These are phyloP conservation scores for Cygnus olor DNA, from an alignment of 2,797 vertebrate species.

Conservation along the genomic window DNA sequence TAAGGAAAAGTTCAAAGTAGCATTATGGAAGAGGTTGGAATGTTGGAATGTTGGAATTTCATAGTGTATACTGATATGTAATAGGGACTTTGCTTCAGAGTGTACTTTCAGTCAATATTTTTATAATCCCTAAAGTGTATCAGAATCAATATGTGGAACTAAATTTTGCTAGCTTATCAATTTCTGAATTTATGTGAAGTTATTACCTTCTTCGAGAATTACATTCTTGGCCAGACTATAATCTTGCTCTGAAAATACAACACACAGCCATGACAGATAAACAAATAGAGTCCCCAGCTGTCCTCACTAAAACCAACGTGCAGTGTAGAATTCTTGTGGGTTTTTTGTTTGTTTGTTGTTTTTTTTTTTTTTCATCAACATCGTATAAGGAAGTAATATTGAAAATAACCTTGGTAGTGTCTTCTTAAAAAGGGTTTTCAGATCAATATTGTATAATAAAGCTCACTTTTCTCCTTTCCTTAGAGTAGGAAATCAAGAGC, in stretches of 20 bases:
- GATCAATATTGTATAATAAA: not conserved
- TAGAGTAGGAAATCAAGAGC: not conserved
- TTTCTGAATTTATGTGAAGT: not conserved
- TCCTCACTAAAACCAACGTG: not conserved
- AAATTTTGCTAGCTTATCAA: not conserved
- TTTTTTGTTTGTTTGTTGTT: too few species aligned
- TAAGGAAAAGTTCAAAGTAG: not conserved
- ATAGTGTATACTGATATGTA: not conserved
- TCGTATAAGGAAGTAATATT: not conserved
- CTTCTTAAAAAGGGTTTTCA: slow-evolving; percentile 5
- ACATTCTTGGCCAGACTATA: not conserved
- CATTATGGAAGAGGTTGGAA: not conserved
- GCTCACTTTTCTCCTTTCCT: not conserved
- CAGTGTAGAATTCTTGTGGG: not conserved
- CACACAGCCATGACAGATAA: not conserved
- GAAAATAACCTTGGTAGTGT: not conserved
- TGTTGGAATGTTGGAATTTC: not conserved
- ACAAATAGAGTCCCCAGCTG: not conserved
- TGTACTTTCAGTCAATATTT: not conserved
- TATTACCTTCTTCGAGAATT: not conserved
- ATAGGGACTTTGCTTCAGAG: not conserved
- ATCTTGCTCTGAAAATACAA: not conserved
- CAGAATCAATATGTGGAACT: not conserved
- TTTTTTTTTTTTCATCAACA: not conserved
- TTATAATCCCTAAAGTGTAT: not conserved